phyloP scores from a whole-genome alignment of 2,797 vertebrate species.

The Alca torda region DNA sequence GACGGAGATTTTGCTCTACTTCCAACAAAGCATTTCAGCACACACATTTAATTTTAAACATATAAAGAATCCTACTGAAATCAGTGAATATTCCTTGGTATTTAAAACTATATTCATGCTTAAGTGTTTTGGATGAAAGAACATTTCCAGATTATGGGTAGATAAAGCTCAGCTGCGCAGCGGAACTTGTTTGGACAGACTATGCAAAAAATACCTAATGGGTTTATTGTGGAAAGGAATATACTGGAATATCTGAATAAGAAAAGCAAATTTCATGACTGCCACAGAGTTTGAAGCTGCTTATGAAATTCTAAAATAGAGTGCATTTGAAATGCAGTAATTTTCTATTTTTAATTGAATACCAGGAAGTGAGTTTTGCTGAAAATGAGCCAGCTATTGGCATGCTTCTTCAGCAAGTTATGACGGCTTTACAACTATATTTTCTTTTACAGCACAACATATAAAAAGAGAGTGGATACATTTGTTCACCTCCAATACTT shows the following conservation, averaged over 20 bases:
- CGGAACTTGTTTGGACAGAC: neutral
- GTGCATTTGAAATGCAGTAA: conserved; percentile 19
- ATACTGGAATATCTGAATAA: conserved; percentile 5
- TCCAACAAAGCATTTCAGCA: neutral
- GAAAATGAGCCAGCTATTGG: conserved; percentile 3
- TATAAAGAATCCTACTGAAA: neutral
- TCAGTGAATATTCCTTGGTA: neutral
- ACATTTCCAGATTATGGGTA: neutral
- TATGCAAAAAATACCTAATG: neutral
- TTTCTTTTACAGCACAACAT: conserved; percentile 55
- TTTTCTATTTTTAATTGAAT: conserved; percentile 36
- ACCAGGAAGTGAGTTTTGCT: conserved; percentile 20
- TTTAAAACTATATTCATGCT: neutral
- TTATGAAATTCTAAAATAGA: conserved; percentile 40
- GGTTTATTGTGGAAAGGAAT: neutral
- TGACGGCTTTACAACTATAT: conserved; percentile 8
- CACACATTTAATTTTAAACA: neutral
- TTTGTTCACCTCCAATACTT: conserved; percentile 50
- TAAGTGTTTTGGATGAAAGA: neutral
- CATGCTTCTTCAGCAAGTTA: neutral
- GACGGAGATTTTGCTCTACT: neutral
- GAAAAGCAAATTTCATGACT: conserved; percentile 16
- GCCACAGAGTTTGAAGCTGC: neutral
- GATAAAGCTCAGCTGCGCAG: neutral
- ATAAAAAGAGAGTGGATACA: conserved; percentile 57